Evolutionary conservation across 2,888 invertebrate species (phyloP).

Genomic region (Beris morrisii): DNA sequence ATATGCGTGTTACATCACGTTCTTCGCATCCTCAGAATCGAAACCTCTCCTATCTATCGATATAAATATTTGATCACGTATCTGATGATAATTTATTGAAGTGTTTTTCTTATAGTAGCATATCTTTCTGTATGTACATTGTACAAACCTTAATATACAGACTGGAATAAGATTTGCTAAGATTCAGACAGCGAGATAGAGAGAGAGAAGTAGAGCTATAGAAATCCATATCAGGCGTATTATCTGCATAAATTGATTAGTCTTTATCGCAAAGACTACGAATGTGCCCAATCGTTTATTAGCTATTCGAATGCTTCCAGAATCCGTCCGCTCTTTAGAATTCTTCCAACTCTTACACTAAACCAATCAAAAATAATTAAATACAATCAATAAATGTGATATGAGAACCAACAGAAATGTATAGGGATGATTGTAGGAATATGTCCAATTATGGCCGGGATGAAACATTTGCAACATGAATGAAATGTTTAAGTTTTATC

Average conservation of each 20-base stretch:
- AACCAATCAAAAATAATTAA: constrained; percentile 34
- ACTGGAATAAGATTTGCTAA: not conserved
- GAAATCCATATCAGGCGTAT: constrained; percentile 32
- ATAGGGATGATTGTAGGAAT: no score
- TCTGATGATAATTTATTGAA: constrained; percentile 37
- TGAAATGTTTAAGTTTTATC: no score
- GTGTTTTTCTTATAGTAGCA: constrained; percentile 18
- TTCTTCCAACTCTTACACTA: constrained; percentile 1
- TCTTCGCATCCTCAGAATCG: not conserved
- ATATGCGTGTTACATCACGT: constrained; percentile 15
- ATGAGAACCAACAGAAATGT: no score
- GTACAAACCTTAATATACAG: constrained; percentile 14
- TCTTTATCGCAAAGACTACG: constrained; percentile 25
- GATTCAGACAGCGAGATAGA: no score
- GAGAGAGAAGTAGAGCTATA: no score
- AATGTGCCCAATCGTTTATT: constrained; percentile 28
- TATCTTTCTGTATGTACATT: constrained; percentile 7
- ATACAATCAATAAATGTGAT: constrained; percentile 25
- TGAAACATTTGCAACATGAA: no score
- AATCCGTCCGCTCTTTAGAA: not conserved
- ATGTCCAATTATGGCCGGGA: not conserved
- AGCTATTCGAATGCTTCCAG: constrained; percentile 4
- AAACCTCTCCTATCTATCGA: constrained; percentile 15
- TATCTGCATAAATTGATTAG: constrained; percentile 40
- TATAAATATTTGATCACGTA: constrained; percentile 40